phyloP scores from a whole-genome alignment of 2,797 vertebrate genomes.

The Pipistrellus nathusii region DNA sequence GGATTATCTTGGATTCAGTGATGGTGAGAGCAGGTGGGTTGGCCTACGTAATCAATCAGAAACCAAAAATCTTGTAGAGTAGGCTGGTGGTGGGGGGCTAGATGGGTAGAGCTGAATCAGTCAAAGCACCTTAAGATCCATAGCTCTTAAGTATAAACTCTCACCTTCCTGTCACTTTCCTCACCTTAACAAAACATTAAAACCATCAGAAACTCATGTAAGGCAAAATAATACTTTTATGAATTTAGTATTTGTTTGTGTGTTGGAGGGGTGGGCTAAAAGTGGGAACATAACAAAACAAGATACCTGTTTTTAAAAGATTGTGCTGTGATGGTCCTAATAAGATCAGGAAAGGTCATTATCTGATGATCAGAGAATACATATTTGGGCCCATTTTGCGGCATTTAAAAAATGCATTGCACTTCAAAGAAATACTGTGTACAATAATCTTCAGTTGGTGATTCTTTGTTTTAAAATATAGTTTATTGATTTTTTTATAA shows the following conservation, averaged over 20 bases:
- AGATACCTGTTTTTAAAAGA: not conserved
- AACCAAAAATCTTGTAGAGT: not conserved
- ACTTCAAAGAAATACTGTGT: constrained; percentile 41
- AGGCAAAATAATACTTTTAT: not conserved
- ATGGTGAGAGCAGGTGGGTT: not conserved
- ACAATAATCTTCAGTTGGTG: not conserved
- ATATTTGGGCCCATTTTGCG: not conserved
- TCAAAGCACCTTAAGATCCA: not conserved
- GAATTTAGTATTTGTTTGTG: not conserved
- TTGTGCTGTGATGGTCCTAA: not conserved
- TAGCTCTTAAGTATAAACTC: not conserved
- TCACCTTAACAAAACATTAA: constrained; percentile 6
- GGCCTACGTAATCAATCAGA: not conserved
- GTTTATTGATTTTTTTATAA: no score
- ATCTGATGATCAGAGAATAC: not conserved
- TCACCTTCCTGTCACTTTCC: not conserved
- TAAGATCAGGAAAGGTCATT: not conserved
- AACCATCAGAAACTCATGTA: not conserved
- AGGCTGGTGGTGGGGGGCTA: fast-evolving
- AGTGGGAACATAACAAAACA: not conserved
- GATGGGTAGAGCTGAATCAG: not conserved
- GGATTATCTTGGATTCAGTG: not conserved
- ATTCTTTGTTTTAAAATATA: not conserved
- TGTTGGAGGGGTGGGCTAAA: not conserved
- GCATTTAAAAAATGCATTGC: not conserved